Percentiles rank a stretch among this genome's conserved stretches.
These are phyloP conservation scores for Strigamia transsilvanica DNA, from an alignment of 2,888 invertebrate genomes.

Conservation along the genomic window DNA sequence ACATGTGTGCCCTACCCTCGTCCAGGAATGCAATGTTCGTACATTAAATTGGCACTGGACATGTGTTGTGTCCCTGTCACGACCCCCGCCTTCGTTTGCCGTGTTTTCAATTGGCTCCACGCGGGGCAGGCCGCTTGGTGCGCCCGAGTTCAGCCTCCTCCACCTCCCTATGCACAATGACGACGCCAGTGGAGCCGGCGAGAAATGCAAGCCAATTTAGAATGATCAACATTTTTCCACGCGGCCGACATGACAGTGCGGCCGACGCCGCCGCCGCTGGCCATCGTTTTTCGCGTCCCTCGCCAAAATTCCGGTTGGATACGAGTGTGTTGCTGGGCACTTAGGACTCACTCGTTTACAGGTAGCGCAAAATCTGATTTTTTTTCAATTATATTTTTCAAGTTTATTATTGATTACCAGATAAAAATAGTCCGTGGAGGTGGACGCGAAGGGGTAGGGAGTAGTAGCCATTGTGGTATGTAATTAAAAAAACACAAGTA, in stretches of 20 bases:
- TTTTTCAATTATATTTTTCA: background rate
- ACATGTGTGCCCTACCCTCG: slow-evolving; percentile 6
- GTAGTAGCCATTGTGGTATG: slow-evolving; percentile 32
- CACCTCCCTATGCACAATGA: slow-evolving; percentile 51
- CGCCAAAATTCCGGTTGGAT: slow-evolving; percentile 32
- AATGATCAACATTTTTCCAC: slow-evolving; percentile 51
- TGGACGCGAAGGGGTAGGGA: slow-evolving; percentile 2
- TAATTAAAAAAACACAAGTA: slow-evolving; percentile 25
- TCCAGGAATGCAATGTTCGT: slow-evolving; percentile 18
- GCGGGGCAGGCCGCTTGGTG: slow-evolving; percentile 48
- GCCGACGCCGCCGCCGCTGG: slow-evolving; percentile 44
- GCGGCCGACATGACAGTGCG: slow-evolving; percentile 44
- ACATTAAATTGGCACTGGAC: slow-evolving; percentile 32
- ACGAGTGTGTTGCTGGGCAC: slow-evolving; percentile 15
- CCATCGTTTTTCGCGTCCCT: slow-evolving; percentile 36
- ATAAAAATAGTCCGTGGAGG: slow-evolving; percentile 13
- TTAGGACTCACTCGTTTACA: slow-evolving; percentile 29
- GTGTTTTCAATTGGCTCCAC: slow-evolving; percentile 44
- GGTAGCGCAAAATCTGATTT: slow-evolving; percentile 34
- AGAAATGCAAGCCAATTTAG: slow-evolving; percentile 54
- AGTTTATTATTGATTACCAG: slow-evolving; percentile 13
- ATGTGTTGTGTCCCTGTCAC: slow-evolving; percentile 28
- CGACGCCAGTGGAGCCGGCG: slow-evolving; percentile 52
- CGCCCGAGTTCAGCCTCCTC: slow-evolving; percentile 47
- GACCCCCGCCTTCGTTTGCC: slow-evolving; percentile 28